These are phyloP conservation scores for Oxyscelio sp. DNA, from an alignment of 2,888 invertebrate genomes.

Conservation along the genomic window DNA sequence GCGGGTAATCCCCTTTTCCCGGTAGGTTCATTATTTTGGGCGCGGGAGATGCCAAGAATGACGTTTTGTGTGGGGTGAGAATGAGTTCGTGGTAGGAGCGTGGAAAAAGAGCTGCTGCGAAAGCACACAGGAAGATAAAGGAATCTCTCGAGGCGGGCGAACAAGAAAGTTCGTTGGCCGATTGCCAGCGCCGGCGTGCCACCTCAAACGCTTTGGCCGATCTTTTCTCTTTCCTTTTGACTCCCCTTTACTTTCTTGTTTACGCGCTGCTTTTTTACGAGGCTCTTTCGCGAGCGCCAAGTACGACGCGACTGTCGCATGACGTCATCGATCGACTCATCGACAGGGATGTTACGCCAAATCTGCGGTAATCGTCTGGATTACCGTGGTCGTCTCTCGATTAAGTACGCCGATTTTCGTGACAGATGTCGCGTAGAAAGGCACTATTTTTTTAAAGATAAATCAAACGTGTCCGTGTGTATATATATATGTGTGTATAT, in stretches of 20 bases:
- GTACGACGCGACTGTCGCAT: constrained; percentile 27
- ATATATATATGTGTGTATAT: too few relatives aligned
- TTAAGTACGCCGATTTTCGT: background rate
- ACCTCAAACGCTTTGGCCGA: constrained; percentile 47
- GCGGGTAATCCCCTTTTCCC: too few relatives aligned
- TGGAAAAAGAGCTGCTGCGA: constrained; percentile 48
- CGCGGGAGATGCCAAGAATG: constrained; percentile 44
- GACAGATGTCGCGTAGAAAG: too few relatives aligned
- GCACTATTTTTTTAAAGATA: too few relatives aligned
- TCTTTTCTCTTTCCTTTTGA: constrained; percentile 72
- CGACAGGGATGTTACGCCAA: constrained; percentile 14
- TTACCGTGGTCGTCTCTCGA: background rate
- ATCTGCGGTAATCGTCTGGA: constrained; percentile 6
- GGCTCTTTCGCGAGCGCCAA: constrained; percentile 56
- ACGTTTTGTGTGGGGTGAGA: constrained; percentile 6
- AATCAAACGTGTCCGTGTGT: too few relatives aligned
- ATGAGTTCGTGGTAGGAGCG: constrained; percentile 4
- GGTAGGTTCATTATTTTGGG: constrained; percentile 48
- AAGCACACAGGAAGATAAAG: constrained; percentile 60
- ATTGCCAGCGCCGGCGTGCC: constrained; percentile 79
- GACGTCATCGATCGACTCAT: constrained; percentile 35
- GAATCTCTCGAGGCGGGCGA: constrained; percentile 66
- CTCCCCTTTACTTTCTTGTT: constrained; percentile 52
- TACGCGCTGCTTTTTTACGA: constrained; percentile 27
- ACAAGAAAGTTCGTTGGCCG: constrained; percentile 84